Base-by-base conservation (phyloP, 1,140 invertebrate genomes). In the Drosophila serrata region DNA sequence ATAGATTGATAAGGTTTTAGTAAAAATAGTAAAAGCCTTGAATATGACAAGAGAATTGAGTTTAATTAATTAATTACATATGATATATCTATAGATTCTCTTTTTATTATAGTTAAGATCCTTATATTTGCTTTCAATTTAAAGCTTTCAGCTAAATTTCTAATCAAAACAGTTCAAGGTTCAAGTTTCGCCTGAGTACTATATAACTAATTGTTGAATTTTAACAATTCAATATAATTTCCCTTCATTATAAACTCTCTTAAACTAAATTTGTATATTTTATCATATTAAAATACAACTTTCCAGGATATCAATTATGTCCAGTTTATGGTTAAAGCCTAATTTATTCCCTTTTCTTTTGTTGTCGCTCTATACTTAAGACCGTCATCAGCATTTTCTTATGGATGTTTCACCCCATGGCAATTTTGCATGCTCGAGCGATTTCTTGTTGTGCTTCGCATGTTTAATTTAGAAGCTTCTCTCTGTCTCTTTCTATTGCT, bases 371-470 rank as follows among this genome's bases (percentile, higher is more conserved):
- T 45, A 45, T 67, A 57, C 78, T 82, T 80, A 80, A 88, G 68
- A 87, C 75, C 82, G 69, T 86, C 78, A 86, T 86, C 82, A 88
- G 84, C 80, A 77, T 88, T 88, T 88, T 81, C 76, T 68, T 61
- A 80, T 79, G 65, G 49, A 70, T 65, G 64, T 62, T 46, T 40
- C 35, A 43, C 39, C 8, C 27, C 37, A 4, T 19, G 39, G 43
- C 45, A 63, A 87, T 79, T 87, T 87, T 82, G 79, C 84, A 74
- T 87, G 82, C 49, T 53, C 70, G 35, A 87, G 60, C 62, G 53
- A 77, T 82, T 88, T 76, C 51, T 77, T 67, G 65, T 64, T 88
- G 84, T 88, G 79, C 51, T 69, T 70, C 67, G 82, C 72, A 88
- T 87, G 65, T 81, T 79, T 88, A 87, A 88, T 87, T 87, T 73